A percentile compares a stretch with the other conserved stretches of the same genome.
Evolutionary conservation across 2,888 invertebrate genomes (phyloP).

Genomic region (Phymatocera aterrima): DNA sequence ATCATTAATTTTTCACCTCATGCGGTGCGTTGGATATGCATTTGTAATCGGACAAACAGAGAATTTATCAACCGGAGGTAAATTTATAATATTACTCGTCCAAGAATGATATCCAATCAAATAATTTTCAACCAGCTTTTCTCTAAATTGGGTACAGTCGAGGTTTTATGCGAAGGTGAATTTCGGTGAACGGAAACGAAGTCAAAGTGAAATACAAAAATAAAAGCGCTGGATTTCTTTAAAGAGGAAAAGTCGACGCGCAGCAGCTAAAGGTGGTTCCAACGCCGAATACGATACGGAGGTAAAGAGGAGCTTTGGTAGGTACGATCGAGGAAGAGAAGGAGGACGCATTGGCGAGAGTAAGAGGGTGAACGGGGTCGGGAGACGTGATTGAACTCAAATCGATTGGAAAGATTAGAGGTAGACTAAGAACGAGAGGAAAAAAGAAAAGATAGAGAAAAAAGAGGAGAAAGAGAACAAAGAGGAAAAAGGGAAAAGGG

Average conservation of each 20-base stretch:
- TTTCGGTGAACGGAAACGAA: not conserved
- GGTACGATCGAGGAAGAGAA: not conserved
- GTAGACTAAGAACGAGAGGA: conserved; percentile 55
- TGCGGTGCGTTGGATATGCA: no score
- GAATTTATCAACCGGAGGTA: no score
- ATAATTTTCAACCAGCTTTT: not conserved
- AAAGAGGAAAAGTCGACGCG: not conserved
- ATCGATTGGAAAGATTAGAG: conserved; percentile 64
- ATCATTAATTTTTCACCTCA: no score
- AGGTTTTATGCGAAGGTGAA: not conserved
- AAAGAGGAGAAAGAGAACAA: not conserved
- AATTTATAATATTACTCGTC: no score
- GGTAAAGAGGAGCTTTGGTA: not conserved
- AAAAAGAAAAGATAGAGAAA: conserved; percentile 50
- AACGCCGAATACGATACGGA: conserved; percentile 26
- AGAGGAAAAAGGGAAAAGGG: not conserved
- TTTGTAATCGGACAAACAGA: no score
- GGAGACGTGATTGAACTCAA: conserved; percentile 58
- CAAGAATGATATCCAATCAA: no score
- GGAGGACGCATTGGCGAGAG: conserved; percentile 9
- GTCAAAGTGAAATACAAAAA: conserved; percentile 16
- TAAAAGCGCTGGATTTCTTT: conserved; percentile 22
- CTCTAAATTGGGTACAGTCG: not conserved
- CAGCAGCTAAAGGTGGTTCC: not conserved
- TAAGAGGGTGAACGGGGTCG: conserved; percentile 1